Evolutionary conservation across 1,140 invertebrate species (phyloP).

Genomic region (Eueides isabella): DNA sequence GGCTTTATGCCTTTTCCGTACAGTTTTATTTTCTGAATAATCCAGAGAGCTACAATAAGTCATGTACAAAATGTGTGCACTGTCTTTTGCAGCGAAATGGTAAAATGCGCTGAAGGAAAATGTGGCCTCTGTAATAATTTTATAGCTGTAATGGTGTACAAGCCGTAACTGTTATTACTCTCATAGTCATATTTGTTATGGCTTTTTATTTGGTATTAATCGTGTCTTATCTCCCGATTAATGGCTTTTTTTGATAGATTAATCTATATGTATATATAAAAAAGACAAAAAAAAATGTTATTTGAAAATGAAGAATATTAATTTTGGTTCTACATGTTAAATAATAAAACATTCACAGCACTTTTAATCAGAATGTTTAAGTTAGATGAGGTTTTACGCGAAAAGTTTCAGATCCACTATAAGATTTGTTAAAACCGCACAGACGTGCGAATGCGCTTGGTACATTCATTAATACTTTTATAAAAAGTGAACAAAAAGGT

Average conservation of each 20-base stretch:
- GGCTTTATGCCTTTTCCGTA: neutral
- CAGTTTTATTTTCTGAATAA: slow-evolving; percentile 17
- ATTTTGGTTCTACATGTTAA: neutral
- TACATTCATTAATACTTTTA: neutral
- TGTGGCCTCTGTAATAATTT: neutral
- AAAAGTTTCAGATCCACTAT: neutral
- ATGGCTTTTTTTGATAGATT: too few species aligned
- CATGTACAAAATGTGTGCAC: slow-evolving; percentile 14
- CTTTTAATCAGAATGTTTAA: neutral
- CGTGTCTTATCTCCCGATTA: too few species aligned
- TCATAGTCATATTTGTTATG: neutral
- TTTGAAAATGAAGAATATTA: neutral
- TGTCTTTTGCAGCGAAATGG: slow-evolving; percentile 7
- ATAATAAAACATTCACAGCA: neutral
- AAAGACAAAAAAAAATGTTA: neutral
- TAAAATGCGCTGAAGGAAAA: slow-evolving; percentile 1
- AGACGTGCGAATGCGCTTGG: neutral
- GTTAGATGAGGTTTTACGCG: neutral
- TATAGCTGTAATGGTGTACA: neutral
- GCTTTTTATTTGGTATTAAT: neutral
- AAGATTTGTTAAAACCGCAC: neutral
- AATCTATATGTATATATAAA: neutral
- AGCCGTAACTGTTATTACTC: neutral
- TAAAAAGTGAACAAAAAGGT: neutral
- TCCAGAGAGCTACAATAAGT: slow-evolving; percentile 15